phyloP scores from a whole-genome alignment of 2,797 vertebrate genomes.

The Phataginus tetradactyla region DNA sequence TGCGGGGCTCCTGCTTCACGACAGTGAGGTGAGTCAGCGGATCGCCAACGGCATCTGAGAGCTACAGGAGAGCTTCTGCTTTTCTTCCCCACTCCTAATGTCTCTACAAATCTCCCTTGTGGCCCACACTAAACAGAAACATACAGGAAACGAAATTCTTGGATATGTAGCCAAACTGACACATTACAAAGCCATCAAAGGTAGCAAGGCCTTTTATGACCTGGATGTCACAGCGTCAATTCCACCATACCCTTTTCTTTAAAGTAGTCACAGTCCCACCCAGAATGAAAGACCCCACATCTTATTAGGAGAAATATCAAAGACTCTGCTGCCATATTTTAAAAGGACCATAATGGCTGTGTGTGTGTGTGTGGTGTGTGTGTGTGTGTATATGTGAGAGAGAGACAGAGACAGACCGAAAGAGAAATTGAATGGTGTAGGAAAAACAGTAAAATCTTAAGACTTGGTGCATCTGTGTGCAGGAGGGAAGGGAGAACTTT shows the following conservation, averaged over 20 bases:
- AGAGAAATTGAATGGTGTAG: background rate
- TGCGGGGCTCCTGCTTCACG: background rate
- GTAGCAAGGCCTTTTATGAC: background rate
- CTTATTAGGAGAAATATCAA: background rate
- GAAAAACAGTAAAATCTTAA: background rate
- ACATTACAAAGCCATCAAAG: background rate
- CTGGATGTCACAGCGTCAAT: background rate
- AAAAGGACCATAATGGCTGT: background rate
- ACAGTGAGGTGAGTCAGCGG: background rate
- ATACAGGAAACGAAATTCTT: background rate
- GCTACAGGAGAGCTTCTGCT: background rate
- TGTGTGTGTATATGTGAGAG: background rate
- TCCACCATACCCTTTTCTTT: background rate
- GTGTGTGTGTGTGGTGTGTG: background rate
- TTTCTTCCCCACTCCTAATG: background rate
- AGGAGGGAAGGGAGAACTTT: background rate
- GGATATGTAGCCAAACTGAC: background rate
- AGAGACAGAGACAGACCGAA: background rate
- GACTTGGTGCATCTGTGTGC: accelerated
- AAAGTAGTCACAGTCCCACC: background rate
- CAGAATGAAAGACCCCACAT: background rate
- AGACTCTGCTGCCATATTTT: background rate
- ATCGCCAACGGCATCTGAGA: background rate
- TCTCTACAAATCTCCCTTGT: background rate
- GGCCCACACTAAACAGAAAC: background rate